Percentiles rank a stretch among this genome's conserved stretches.
phyloP scores from a whole-genome alignment of 1,140 invertebrate species.

The Magallana angulata region DNA sequence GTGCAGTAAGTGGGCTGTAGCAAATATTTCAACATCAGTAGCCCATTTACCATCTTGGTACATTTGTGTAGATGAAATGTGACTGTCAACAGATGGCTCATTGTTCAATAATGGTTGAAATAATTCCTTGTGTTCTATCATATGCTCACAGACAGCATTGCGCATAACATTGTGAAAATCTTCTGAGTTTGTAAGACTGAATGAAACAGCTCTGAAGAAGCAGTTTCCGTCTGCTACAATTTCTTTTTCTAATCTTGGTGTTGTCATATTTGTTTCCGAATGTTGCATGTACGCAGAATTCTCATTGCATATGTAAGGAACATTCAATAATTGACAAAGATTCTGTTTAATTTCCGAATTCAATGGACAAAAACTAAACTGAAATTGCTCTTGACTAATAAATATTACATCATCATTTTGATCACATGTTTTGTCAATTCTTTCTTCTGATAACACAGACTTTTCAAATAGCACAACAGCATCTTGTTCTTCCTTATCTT shows the following conservation, averaged over 20 bases:
- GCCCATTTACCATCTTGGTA: constrained; percentile 24
- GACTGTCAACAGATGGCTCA: background rate
- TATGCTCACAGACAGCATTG: background rate
- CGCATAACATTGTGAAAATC: constrained; percentile 18
- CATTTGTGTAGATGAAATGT: background rate
- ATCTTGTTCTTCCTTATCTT: background rate
- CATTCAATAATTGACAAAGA: background rate
- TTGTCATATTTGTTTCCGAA: background rate
- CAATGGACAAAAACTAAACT: background rate
- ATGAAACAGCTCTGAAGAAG: constrained; percentile 40
- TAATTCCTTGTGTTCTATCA: background rate
- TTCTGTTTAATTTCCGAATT: background rate
- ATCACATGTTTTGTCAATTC: background rate
- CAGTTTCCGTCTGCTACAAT: constrained; percentile 34
- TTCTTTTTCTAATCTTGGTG: background rate
- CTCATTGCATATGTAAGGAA: background rate
- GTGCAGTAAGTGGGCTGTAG: background rate
- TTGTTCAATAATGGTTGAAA: background rate
- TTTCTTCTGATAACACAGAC: no score
- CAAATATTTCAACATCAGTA: constrained; percentile 37
- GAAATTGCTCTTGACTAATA: background rate
- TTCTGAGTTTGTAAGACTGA: background rate
- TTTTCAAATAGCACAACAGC: background rate
- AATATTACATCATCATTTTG: background rate
- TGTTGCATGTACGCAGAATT: background rate